Base-by-base conservation (phyloP, 2,888 invertebrate genomes). In the Zygothrica quintamaculata region DNA sequence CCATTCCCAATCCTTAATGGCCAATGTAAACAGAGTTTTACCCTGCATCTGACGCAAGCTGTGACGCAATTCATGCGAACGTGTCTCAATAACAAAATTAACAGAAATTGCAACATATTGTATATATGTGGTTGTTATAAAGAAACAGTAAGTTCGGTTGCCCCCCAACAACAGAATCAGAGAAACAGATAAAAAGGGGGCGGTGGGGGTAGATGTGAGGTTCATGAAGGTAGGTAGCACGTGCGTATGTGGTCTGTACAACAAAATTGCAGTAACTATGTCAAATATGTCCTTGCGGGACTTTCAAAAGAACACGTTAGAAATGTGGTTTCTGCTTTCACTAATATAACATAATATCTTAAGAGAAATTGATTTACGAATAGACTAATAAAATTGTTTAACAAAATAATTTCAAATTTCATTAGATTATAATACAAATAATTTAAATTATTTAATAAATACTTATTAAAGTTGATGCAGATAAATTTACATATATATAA, bases 101-200 rank as follows among this genome's bases (percentile, higher is more conserved):
- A 86, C 86, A 86, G 85, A 84, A 86, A 86, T 86, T 82, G 84
- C 84, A 86, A 74, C 82, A 86, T 86, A 82, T 82, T 81, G 85
- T 84, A 46, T 40, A 37, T 50, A 48, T 52, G 53, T 12, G 58
- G 11, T 62, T 26, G 39, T 15, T 13, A 18, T 18, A 40, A 1
- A 4, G 11, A 7, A n/a, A n/a, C n/a, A n/a, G n/a, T n/a, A n/a
- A n/a, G n/a, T n/a, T n/a, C n/a, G n/a, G n/a, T n/a, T n/a, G n/a
- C n/a, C n/a, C n/a, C n/a, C n/a, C n/a, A n/a, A n/a, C n/a, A n/a
- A n/a, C n/a, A n/a, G n/a, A n/a, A n/a, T n/a, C n/a, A n/a, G n/a
- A n/a, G n/a, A n/a, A n/a, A n/a, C n/a, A n/a, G n/a, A n/a, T 26
- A 8, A 26, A 8, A n/a, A 29, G n/a, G 29, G 2, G 29, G 29